phyloP scores from a whole-genome alignment of 2,888 invertebrate genomes.

The Lithosia quadra region DNA sequence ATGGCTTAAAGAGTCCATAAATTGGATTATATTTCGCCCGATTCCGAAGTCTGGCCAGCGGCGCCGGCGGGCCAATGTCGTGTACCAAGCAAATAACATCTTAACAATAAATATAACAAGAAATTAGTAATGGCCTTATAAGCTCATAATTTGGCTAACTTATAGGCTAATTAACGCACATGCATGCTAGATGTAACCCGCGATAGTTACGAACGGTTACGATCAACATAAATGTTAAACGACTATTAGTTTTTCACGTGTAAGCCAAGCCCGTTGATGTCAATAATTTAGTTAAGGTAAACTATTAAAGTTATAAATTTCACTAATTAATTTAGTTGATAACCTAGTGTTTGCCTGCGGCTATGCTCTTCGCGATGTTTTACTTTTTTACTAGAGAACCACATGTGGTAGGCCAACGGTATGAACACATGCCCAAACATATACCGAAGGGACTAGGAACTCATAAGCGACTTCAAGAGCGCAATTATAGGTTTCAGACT shows the following conservation, averaged over 20 bases:
- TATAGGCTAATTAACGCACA: conserved; percentile 1
- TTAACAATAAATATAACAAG: not conserved
- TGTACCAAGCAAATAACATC: conserved; percentile 9
- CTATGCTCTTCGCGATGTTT: not conserved
- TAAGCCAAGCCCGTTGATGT: conserved; percentile 7
- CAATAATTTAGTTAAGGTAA: conserved; percentile 10
- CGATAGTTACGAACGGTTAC: conserved; percentile 33
- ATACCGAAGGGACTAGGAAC: too few species aligned
- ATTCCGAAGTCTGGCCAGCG: not conserved
- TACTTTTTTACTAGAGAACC: not conserved
- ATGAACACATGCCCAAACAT: too few species aligned
- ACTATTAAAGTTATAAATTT: conserved; percentile 6
- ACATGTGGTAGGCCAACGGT: too few species aligned
- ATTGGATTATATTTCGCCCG: not conserved
- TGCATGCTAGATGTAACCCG: conserved; percentile 35
- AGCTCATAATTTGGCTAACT: conserved; percentile 8
- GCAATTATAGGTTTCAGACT: too few species aligned
- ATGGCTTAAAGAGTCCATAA: too few species aligned
- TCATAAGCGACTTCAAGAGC: too few species aligned
- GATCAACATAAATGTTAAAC: conserved; percentile 29
- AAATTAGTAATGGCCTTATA: conserved; percentile 14
- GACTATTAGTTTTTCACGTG: conserved; percentile 33
- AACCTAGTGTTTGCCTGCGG: not conserved
- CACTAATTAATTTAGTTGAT: not conserved
- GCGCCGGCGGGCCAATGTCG: not conserved